Evolutionary conservation across 2,888 invertebrate genomes (phyloP), one percentile per base, ranked within the genome.

Genomic region (Eupithecia abbreviata): DNA sequence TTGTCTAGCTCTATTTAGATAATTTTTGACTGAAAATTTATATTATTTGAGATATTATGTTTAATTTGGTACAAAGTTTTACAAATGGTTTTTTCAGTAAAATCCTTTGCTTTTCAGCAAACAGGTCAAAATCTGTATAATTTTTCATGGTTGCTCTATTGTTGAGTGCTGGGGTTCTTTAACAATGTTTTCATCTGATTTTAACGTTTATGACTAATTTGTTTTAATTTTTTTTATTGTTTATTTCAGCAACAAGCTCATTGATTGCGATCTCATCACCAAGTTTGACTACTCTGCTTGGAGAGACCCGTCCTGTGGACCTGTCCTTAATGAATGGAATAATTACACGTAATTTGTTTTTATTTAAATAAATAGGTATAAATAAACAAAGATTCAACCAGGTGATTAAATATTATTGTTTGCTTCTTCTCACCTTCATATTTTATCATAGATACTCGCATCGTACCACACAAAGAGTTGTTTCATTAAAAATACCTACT

Each of bases 161-260:
- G 13, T 51, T 15, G 15, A 51, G 51, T 51, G 2, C 5, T 7
- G n/a, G 0, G 51, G 5, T 15, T 51, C 6, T 3, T 15, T 51
- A 15, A 15, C 4, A 15, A 49, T 49, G 0, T 49, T 49, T 12
- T 49, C 13, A 6, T 6, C 0, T 9, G 18, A 58, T 9, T 18
- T 18, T 10, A 12, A 3, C 6, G 4, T 30, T 18, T 58, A 18
- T 2, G 10, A 13, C 42, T 42, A 42, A 15, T 65, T 42, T 15
- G 3, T 15, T 15, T 15, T 6, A 66, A 66, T 66, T 65, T 4
- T 30, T 65, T 13, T 2, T 42, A 15, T 42, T 68, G 30, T 62
- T 62, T 62, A 10, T 68, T 68, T 68, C 67, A 68, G 67, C n/a
- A 68, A 68, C 43, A 41, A 68, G 4, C 2, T 68, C 43, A 45